Evolutionary conservation across 1,140 invertebrate species (phyloP), one percentile per base, ranked within the genome.

Genomic region (Heliconius hewitsoni): DNA sequence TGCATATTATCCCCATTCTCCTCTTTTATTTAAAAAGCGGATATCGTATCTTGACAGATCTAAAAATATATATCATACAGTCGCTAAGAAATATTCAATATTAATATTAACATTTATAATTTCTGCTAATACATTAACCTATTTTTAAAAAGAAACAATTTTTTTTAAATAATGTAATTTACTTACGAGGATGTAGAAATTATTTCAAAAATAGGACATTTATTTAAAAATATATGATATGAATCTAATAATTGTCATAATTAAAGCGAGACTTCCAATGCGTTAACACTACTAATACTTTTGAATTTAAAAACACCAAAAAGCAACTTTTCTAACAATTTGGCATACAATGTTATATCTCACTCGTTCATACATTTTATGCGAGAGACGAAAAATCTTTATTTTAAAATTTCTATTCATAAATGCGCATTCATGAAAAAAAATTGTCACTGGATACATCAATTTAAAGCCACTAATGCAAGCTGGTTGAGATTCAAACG

Each of bases 261-360:
- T 72, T 37, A 72, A 19, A 76, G 74, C 19, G 74, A 70, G n/a
- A 76, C 4, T 37, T 76, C 34, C 50, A 60, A 57, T 57, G 37
- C 60, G 37, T 71, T 70, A 46, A 70, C 34, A 75, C 78, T 79
- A 79, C 37, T 79, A 79, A 79, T 79, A 79, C 78, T 79, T 79
- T 79, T 76, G 42, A 79, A 71, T 79, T 70, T 74, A 66, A 50
- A 70, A 73, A 71, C 70, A 66, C 60, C 60, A 66, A 66, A 30
- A 66, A 66, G 60, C 60, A 66, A 71, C 52, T 16, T 71, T 73
- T 80, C 27, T 37, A 73, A 80, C 39, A 75, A 78, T 82, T 82
- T 82, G 81, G 81, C 81, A 82, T 80, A 60, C 52, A 74, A 80
- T 66, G 75, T 74, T 66, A 74, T 71, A 77, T 82, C 70, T 80